Evolutionary conservation across 1,140 invertebrate species (phyloP), one percentile per base, ranked within the genome.

Genomic region (Drosophila triauraria): DNA sequence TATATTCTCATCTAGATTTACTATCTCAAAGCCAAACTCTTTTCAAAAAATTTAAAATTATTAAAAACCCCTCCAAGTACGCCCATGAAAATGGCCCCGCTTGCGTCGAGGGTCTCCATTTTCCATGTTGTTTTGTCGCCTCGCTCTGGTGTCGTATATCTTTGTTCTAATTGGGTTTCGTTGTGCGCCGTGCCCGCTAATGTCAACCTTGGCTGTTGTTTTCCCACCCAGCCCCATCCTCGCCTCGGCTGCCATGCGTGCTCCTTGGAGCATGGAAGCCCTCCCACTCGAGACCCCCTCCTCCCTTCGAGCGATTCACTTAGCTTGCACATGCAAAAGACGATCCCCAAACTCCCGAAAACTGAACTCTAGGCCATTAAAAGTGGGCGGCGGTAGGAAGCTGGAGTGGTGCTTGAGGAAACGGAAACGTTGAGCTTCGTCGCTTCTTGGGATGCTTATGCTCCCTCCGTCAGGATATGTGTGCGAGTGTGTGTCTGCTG

Each of bases 371-470:
- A 38, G 71, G 75, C 81, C 85, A 88, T 88, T 88, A 88, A 90
- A 90, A 81, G 78, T 75, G 81, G 82, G 69, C 40, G 69, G 78
- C 43, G 69, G 78, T 38, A 17, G 38, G 57, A 46, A 53, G 53
- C 75, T 67, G 67, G 84, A 74, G 82, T 84, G 81, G 72, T 78
- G 85, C 77, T 87, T 75, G 80, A 90, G 85, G 85, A 90, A 90
- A 91, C 85, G 85, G 85, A 90, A 91, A 91, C 79, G 85, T 91
- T 77, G 63, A 82, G 85, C 86, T 90, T 91, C 85, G 85, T 90
- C 85, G 85, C 85, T 90, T 90, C 85, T 90, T 91, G 71, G 81
- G 81, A 74, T 74, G 70, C 78, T 76, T 56, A 56, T 40, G 53
- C 53, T 56, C 53, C 58, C 58, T 42, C 32, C n/a, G 8, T 8